These are phyloP conservation scores for Serilophus lunatus DNA, from an alignment of 2,113 vertebrate species.

Conservation along the genomic window DNA sequence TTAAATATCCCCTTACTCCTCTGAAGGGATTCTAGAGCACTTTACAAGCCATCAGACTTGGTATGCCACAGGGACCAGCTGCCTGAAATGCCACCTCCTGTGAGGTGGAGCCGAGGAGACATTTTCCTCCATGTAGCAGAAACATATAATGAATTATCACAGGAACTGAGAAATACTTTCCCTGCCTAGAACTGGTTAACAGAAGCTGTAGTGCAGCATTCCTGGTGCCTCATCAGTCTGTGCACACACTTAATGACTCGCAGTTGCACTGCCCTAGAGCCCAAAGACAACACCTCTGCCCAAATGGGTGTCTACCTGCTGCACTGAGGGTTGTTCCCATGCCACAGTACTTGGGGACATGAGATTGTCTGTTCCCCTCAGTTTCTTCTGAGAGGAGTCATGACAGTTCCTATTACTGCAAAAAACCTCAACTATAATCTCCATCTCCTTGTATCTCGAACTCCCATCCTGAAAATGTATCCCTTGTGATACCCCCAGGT, in stretches of 20 bases:
- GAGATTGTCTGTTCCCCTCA: background rate
- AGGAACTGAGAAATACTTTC: background rate
- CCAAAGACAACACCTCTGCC: background rate
- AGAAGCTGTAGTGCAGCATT: background rate
- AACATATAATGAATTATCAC: background rate
- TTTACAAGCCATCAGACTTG: background rate
- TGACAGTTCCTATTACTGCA: background rate
- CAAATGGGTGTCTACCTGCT: background rate
- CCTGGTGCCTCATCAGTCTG: background rate
- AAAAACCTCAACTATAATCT: background rate
- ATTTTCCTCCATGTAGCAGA: background rate
- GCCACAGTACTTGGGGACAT: rapidly evolving
- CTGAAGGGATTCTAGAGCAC: background rate
- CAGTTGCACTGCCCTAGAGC: background rate
- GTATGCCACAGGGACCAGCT: background rate
- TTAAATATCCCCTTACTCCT: background rate
- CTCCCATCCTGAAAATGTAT: background rate
- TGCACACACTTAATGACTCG: background rate
- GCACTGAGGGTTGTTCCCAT: rapidly evolving
- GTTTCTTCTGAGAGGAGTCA: background rate
- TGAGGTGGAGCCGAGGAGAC: background rate
- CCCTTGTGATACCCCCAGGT: too few relatives aligned
- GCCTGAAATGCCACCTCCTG: background rate
- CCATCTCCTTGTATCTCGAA: background rate
- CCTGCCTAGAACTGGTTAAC: background rate